These are phyloP conservation scores for Cotesia congregata DNA, from an alignment of 2,888 invertebrate species.

Conservation along the genomic window DNA sequence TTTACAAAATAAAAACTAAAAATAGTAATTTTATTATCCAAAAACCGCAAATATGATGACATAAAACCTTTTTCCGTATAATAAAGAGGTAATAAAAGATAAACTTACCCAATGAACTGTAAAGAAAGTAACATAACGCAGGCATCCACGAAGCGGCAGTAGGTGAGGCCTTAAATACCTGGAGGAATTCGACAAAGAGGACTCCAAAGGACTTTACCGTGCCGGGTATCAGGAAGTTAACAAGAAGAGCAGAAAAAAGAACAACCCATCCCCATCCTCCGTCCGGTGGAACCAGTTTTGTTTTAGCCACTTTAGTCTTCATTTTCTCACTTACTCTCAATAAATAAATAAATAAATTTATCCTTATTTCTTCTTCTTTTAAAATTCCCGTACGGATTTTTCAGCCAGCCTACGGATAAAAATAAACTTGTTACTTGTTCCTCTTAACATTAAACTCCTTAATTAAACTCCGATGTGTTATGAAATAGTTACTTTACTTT, in stretches of 20 bases:
- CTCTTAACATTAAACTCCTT: neutral
- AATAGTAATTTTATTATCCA: neutral
- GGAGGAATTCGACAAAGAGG: constrained; percentile 85
- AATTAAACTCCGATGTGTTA: neutral
- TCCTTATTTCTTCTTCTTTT: constrained; percentile 22
- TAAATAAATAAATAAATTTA: constrained; percentile 6
- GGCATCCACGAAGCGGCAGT: constrained; percentile 87
- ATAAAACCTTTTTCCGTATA: constrained; percentile 4
- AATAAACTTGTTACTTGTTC: neutral
- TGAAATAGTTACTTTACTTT: neutral
- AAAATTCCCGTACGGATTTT: neutral
- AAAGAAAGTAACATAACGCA: constrained; percentile 87
- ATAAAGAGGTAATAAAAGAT: constrained; percentile 27
- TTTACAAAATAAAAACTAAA: neutral
- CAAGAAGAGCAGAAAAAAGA: constrained; percentile 76
- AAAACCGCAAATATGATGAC: constrained; percentile 1
- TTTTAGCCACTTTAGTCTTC: constrained; percentile 54
- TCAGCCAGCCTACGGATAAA: neutral
- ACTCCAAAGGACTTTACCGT: constrained; percentile 92
- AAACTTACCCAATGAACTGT: constrained; percentile 84
- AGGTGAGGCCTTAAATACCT: constrained; percentile 82
- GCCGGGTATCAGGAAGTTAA: constrained; percentile 88
- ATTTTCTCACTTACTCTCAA: constrained; percentile 37
- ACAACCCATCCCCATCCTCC: constrained; percentile 72
- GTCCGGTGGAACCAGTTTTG: constrained; percentile 69